Evolutionary conservation across 92 coral and sea anemone species (phyloP).

Genomic region (Heliopora coerulea): DNA sequence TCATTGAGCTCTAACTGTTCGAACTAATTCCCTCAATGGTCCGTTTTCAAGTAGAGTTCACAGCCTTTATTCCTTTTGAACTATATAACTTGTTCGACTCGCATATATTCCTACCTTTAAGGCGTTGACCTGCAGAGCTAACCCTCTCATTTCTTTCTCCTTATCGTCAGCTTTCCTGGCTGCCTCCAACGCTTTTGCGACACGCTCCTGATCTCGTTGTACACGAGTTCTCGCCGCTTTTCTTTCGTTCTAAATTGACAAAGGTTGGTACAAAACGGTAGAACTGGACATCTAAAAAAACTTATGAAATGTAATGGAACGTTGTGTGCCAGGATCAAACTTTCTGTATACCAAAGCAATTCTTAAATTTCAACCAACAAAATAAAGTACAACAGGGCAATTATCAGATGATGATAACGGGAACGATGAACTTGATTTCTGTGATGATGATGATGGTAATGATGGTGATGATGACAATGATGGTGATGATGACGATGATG

Average conservation of each 20-base stretch:
- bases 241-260: slow-evolving; percentile 68
- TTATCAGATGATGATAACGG: not conserved
- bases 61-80: no score
- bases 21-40: no score
- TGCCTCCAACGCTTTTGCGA: slow-evolving; percentile 79
- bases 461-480: not conserved
- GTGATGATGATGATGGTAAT: not conserved
- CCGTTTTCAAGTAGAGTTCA: no score
- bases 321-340: no score
- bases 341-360: no score
- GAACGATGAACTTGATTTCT: not conserved
- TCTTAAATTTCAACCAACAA: no score
- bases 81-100: no score
- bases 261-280: not conserved
- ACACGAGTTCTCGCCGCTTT: slow-evolving; percentile 78
- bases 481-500: slow-evolving; percentile 12
- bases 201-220: slow-evolving; percentile 79
- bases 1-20: no score
- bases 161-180: slow-evolving; percentile 73
- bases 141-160: slow-evolving; percentile 71
- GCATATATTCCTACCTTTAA: no score
- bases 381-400: no score
- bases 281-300: not conserved
- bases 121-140: slow-evolving; percentile 67
- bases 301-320: not conserved